Base-by-base conservation (phyloP, 2,888 invertebrate genomes). In the Unio pictorum region DNA sequence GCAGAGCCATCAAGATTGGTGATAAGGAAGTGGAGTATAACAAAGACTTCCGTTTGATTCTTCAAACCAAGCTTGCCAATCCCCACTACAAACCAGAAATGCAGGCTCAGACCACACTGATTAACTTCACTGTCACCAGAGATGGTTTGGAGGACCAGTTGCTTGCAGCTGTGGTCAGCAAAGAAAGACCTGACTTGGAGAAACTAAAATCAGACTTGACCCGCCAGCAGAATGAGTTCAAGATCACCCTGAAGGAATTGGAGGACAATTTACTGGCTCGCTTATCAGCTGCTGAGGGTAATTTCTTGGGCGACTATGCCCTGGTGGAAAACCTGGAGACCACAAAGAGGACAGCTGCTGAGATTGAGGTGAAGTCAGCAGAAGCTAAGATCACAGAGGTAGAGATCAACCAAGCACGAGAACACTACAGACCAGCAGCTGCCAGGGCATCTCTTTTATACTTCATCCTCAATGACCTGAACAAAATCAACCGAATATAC, bases 1-100 rank as follows among this genome's bases (percentile, higher is more conserved):
- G 98, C 89, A 96, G 96, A 81, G 97, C 97, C 7, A 96, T 98
- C 68, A 98, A 96, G 92, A 95, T 98, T 83, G 98, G 98, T 0
- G 98, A 98, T 90, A 97, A 97, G 90, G 98, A 98, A 91, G 94
- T 98, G 18, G 98, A 98, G 90, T 98, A 96, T 88, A 95, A 96
- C 91, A 91, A 94, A 6, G 92, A 92, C 69, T 98, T 98, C 89
- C 93, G 95, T 60, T 91, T 98, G 5, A 95, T 98, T 79, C 91
- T 98, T 30, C 98, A 98, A 85, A 98, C 98, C 0, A 98, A 98
- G 91, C 90, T 98, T 81, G 97, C 97, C 1, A 98, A 98, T 92
- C 98, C 98, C 18, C 98, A 98, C 91, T 98, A 98, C 90, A 96
- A 98, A 88, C 98, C 98, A 1, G 98, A 98, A 92, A 96, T 98